Percentiles rank a stretch among this genome's conserved stretches.
Evolutionary conservation across 1,140 invertebrate species (phyloP).

Genomic region (Papilio helenus): DNA sequence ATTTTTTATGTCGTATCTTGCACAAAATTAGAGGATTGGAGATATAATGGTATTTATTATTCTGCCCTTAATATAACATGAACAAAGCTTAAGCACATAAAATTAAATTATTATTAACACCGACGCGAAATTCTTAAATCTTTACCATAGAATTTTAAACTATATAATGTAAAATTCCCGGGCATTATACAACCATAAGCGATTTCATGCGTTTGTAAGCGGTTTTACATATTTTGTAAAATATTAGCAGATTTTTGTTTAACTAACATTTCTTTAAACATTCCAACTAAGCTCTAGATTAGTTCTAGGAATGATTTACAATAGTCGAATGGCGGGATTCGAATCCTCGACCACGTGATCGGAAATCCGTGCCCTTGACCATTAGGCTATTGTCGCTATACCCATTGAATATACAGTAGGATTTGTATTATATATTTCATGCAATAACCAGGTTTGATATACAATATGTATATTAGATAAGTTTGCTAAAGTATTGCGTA

Average conservation of each 20-base stretch:
- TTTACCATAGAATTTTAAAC: background rate
- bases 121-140: background rate
- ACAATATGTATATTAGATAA: background rate
- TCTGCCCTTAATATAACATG: background rate
- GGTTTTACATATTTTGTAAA: too few relatives aligned
- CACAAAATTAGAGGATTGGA: background rate
- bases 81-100: conserved; percentile 13
- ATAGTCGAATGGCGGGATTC: too few relatives aligned
- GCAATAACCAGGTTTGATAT: background rate
- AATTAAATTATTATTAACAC: background rate
- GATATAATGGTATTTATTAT: background rate
- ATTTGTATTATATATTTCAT: background rate
- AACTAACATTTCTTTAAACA: too few relatives aligned
- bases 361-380: too few relatives aligned
- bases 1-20: too few relatives aligned
- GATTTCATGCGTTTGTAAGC: background rate
- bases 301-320: too few relatives aligned
- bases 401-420: too few relatives aligned
- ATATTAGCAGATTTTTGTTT: too few relatives aligned
- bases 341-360: too few relatives aligned
- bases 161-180: background rate
- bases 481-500: background rate
- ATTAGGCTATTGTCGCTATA: too few relatives aligned
- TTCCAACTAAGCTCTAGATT: too few relatives aligned
- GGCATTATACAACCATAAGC: background rate